These are phyloP conservation scores for Arvicanthis niloticus DNA, from an alignment of 2,113 vertebrate species.

Conservation along the genomic window DNA sequence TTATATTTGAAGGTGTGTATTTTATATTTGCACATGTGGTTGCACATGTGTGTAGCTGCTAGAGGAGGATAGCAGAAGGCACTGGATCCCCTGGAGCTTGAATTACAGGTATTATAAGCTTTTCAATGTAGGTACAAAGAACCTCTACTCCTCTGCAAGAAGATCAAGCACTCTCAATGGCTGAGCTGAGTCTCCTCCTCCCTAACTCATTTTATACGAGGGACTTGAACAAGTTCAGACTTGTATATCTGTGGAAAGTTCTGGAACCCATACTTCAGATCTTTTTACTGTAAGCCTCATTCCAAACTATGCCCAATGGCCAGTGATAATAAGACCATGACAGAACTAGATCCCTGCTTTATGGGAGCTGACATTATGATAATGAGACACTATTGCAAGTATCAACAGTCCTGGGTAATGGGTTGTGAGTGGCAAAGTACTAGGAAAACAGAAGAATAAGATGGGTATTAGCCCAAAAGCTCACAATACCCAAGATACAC, in stretches of 20 bases:
- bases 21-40: neutral
- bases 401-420: neutral
- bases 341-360: neutral
- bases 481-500: too few relatives aligned
- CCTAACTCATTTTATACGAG: neutral
- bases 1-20: neutral
- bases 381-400: neutral
- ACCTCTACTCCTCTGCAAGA: too few relatives aligned
- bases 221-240: neutral
- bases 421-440: neutral
- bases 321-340: rapidly evolving
- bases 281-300: neutral
- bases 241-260: neutral
- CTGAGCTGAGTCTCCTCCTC: neutral
- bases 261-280: neutral
- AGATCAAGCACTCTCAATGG: neutral
- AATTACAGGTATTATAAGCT: neutral
- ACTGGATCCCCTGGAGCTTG: neutral
- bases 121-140: neutral
- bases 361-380: rapidly evolving
- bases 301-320: too few relatives aligned
- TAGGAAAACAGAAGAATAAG: neutral
- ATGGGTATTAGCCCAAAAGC: neutral
- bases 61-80: neutral
- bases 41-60: neutral